Evolutionary conservation across 2,797 vertebrate species (phyloP).

Genomic region (Periophthalmus magnuspinnatus): DNA sequence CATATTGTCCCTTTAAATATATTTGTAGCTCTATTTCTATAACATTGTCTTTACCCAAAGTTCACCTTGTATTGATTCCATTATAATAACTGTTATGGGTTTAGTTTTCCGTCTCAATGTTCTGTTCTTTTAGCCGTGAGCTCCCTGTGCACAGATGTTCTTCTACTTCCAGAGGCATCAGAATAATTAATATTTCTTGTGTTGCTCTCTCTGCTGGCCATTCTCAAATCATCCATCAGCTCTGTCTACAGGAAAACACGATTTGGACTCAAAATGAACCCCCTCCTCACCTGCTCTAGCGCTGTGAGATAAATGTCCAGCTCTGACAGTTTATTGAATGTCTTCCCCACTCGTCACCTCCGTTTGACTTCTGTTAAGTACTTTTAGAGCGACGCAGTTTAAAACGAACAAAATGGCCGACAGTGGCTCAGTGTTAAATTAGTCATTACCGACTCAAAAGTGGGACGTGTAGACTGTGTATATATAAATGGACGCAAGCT

Average conservation of each 20-base stretch:
- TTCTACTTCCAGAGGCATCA: constrained; percentile 52
- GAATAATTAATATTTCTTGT: constrained; percentile 60
- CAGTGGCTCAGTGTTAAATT: too few species aligned
- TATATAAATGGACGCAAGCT: too few species aligned
- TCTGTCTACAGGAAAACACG: constrained; percentile 33
- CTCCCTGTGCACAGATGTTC: constrained; percentile 54
- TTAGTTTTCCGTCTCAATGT: constrained; percentile 19
- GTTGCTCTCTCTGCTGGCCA: constrained; percentile 31
- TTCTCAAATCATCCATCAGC: constrained; percentile 64
- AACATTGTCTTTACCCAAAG: not conserved
- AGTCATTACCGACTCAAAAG: too few species aligned
- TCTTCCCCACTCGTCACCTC: too few species aligned
- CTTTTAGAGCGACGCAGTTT: too few species aligned
- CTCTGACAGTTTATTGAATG: too few species aligned
- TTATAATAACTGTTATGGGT: constrained; percentile 16
- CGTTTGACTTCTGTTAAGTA: too few species aligned
- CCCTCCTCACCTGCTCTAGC: too few species aligned
- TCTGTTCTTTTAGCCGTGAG: constrained; percentile 27
- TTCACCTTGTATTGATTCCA: not conserved
- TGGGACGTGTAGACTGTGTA: too few species aligned
- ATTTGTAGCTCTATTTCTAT: not conserved
- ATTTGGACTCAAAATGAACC: constrained; percentile 8
- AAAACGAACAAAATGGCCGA: not conserved
- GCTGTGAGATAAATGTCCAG: too few species aligned
- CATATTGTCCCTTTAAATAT: not conserved